A percentile compares a stretch with the other conserved stretches of the same genome.
Evolutionary conservation across 2,797 vertebrate genomes (phyloP).

Genomic region (Schizopygopsis malacanthus): DNA sequence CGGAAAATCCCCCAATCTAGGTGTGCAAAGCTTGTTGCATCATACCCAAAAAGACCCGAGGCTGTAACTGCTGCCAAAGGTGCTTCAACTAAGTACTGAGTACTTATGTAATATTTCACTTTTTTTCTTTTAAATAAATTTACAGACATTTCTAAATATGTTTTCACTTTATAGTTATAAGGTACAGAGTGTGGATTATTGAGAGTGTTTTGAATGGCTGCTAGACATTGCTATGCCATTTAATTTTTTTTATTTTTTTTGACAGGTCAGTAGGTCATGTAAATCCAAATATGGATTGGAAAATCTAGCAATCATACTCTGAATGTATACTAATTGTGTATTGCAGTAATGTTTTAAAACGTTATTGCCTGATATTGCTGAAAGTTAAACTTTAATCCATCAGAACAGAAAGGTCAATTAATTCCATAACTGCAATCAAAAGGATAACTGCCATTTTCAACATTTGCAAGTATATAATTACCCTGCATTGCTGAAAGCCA

Average conservation of each 20-base stretch:
- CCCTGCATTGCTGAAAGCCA: neutral
- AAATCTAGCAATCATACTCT: neutral
- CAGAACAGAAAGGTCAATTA: neutral
- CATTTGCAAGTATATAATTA: neutral
- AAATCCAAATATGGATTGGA: neutral
- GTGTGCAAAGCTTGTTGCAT: too few relatives aligned
- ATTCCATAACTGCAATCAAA: neutral
- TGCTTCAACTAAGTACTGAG: too few relatives aligned
- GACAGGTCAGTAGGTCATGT: neutral
- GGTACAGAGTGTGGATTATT: too few relatives aligned
- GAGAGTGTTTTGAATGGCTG: neutral
- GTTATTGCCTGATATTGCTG: neutral
- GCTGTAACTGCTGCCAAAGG: too few relatives aligned
- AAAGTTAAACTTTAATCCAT: slow-evolving; percentile 9
- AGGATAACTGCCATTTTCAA: neutral
- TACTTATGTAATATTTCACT: too few relatives aligned
- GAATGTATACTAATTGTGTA: neutral
- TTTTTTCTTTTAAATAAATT: too few relatives aligned
- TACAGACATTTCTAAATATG: too few relatives aligned
- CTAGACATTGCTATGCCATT: neutral
- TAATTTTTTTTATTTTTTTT: neutral
- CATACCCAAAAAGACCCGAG: too few relatives aligned
- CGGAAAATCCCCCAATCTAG: too few relatives aligned
- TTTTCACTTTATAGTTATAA: too few relatives aligned
- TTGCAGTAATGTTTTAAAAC: neutral